Evolutionary conservation across 2,888 invertebrate species (phyloP).

Genomic region (Drosophila pseudotakahashii): DNA sequence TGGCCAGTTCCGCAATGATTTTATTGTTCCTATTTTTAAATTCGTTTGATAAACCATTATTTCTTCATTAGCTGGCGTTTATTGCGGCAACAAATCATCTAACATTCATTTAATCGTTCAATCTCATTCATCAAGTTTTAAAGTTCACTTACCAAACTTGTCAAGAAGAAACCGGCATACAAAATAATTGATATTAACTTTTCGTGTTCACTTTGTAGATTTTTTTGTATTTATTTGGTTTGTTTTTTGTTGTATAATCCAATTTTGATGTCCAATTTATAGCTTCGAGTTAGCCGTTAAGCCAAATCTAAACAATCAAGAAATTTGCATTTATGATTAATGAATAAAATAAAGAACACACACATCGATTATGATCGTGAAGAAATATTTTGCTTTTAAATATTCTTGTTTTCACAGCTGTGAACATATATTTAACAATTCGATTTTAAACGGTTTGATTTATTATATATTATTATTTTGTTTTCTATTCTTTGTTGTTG

Average conservation of each 20-base stretch:
- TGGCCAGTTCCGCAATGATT: conserved; percentile 38
- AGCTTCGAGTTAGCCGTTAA: conserved; percentile 16
- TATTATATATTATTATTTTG: not conserved
- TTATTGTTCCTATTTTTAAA: conserved; percentile 8
- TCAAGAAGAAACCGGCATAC: conserved; percentile 68
- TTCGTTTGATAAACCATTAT: conserved; percentile 10
- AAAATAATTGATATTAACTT: conserved; percentile 41
- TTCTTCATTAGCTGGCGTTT: conserved; percentile 16
- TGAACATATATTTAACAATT: conserved; percentile 45
- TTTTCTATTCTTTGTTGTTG: not conserved
- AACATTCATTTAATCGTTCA: conserved; percentile 9
- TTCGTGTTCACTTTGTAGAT: conserved; percentile 5
- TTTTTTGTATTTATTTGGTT: conserved; percentile 1
- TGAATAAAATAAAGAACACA: conserved; percentile 47
- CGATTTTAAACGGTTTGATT: conserved; percentile 5
- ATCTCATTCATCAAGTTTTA: conserved; percentile 37
- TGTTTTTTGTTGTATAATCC: conserved; percentile 24
- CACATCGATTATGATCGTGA: conserved; percentile 12
- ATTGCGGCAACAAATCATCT: not conserved
- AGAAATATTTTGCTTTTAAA: conserved; percentile 14
- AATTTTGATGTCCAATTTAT: conserved; percentile 51
- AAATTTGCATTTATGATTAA: conserved; percentile 66
- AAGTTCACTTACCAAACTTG: conserved; percentile 76
- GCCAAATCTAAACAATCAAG: conserved; percentile 43
- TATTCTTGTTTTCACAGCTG: conserved; percentile 60